Evolutionary conservation across 92 coral and sea anemone species (phyloP), one percentile per base, ranked within the genome.

Genomic region (Epizoanthus rinbou): DNA sequence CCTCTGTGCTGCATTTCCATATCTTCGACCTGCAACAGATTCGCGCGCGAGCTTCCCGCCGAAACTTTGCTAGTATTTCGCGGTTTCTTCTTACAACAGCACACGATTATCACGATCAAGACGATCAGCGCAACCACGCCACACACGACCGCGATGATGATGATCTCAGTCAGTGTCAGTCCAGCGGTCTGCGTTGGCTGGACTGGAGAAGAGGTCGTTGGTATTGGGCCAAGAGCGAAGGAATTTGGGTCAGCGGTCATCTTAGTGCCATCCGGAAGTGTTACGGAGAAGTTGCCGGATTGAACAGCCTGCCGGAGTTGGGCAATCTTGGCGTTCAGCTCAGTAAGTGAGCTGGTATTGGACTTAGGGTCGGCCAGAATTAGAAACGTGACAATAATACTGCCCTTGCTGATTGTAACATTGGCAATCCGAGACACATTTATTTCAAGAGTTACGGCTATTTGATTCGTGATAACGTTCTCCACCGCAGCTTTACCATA

Each of bases 1-100:
- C 90, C 90, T 24, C 91, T 67, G 6, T 80, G 84, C 8, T 64
- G 80, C 95, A 92, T 86, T 70, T 92, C 95, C 79, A 92, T 86
- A 56, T 85, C 87, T 0, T 67, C 86, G 8, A 67, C 54, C 4
- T 50, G 54, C 3, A 25, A 43, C 35, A 59, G 82, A 25, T 21
- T 59, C 7, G 67, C 69, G 4, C 84, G 66, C 13, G 93, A 85
- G n/a, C 24, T 45, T 11, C 76, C 50, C 1, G 97, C 89, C 6
- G 90, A 88, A 10, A 92, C 56, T 35, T 88, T 92, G 16, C 57
- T 81, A 16, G 37, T 8, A 16, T 1, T n/a, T 10, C 43, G 25
- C 35, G 74, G 19, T 19, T 79, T 92, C 87, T 84, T 91, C 39
- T 70, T 81, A 22, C 62, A 71, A 59, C 86, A 90, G 82, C 81